These are phyloP conservation scores for Eonycteris spelaea DNA, from an alignment of 2,113 vertebrate species.

Conservation along the genomic window DNA sequence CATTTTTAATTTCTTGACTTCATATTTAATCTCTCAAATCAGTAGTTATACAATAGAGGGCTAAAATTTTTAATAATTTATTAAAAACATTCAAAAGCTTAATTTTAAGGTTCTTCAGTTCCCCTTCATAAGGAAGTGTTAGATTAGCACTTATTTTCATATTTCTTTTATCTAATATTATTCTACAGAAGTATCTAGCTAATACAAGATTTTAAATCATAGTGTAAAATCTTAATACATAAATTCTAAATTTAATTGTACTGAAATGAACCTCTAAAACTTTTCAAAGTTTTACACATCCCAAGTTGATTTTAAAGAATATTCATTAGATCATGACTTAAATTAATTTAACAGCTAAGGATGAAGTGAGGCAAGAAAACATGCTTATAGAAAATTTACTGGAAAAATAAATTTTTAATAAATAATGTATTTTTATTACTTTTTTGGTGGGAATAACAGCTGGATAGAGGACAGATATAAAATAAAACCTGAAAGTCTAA, in stretches of 20 bases:
- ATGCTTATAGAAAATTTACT: background rate
- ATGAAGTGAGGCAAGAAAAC: conserved; percentile 13
- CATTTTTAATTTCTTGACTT: conserved; percentile 24
- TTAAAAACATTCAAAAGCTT: background rate
- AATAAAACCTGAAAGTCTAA: conserved; percentile 2
- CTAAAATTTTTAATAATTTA: background rate
- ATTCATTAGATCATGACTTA: conserved; percentile 5
- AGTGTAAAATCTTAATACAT: background rate
- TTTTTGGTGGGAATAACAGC: background rate
- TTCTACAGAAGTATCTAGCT: background rate
- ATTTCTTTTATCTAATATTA: background rate
- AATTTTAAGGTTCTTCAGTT: background rate
- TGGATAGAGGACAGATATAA: background rate
- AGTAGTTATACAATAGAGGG: background rate
- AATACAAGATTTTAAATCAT: background rate
- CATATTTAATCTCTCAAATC: background rate
- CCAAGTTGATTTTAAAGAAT: background rate
- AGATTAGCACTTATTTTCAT: conserved; percentile 17
- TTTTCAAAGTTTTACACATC: background rate
- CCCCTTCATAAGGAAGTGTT: background rate
- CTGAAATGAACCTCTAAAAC: background rate
- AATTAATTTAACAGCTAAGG: background rate
- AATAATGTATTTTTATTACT: background rate
- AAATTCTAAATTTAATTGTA: conserved; percentile 2
- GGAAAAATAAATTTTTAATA: background rate